Conservation (phyloP, 2,797 vertebrate species). For the Melanotaenia pygmaea region DNA sequence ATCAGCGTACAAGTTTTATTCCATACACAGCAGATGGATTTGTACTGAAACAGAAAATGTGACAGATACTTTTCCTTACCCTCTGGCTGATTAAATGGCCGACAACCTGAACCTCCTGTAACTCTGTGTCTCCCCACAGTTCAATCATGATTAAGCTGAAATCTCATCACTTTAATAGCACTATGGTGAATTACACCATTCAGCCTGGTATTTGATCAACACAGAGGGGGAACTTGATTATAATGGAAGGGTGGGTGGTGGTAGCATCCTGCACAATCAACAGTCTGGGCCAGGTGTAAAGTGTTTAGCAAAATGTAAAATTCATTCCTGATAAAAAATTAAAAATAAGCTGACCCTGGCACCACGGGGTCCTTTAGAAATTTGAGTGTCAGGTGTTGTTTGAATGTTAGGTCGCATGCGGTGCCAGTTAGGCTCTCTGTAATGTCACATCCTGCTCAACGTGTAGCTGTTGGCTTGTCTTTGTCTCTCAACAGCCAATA, state of each 20-base stretch:
- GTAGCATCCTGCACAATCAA: constrained; percentile 13
- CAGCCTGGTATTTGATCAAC: constrained; percentile 24
- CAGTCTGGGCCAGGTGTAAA: constrained; percentile 2
- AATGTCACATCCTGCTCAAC: constrained; percentile 21
- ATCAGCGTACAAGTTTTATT: neutral
- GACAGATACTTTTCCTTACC: neutral
- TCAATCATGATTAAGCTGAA: constrained; percentile 33
- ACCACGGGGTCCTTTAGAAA: neutral
- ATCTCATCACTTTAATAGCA: constrained; percentile 58
- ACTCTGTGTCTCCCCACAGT: neutral
- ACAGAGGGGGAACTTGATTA: constrained; percentile 33
- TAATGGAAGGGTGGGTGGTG: constrained; percentile 23
- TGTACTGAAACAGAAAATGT: constrained; percentile 3
- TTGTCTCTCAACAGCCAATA: constrained; percentile 11
- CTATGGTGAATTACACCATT: constrained; percentile 41
- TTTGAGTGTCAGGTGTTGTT: neutral
- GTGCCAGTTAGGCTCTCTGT: neutral
- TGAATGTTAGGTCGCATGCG: neutral
- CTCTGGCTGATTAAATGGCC: constrained; percentile 6
- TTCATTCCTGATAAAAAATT: neutral
- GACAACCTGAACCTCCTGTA: constrained; percentile 5
- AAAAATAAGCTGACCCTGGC: neutral
- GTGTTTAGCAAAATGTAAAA: constrained; percentile 7
- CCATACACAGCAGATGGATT: neutral
- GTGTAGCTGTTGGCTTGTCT: constrained; percentile 12